phyloP scores from a whole-genome alignment of 1,140 invertebrate species.

The Rhagoletis pomonella region DNA sequence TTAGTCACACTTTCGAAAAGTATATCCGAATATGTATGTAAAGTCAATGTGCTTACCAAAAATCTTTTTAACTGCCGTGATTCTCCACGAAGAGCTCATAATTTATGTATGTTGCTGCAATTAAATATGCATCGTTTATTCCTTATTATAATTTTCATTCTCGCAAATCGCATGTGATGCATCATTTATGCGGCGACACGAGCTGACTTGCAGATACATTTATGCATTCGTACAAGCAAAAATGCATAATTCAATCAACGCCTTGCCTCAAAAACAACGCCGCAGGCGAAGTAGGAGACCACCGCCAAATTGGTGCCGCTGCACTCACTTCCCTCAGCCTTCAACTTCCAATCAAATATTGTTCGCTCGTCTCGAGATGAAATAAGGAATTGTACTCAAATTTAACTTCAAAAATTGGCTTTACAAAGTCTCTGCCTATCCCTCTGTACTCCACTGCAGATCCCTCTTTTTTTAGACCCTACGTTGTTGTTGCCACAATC shows the following conservation, averaged over 20 bases:
- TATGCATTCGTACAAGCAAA: neutral
- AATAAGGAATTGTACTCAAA: too few relatives aligned
- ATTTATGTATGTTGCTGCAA: neutral
- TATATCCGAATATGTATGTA: too few relatives aligned
- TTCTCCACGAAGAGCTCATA: neutral
- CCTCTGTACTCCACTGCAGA: neutral
- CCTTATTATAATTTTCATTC: neutral
- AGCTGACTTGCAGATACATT: neutral
- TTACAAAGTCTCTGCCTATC: neutral
- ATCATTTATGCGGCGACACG: neutral
- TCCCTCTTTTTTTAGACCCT: too few relatives aligned
- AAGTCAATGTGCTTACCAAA: neutral
- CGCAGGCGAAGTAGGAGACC: neutral
- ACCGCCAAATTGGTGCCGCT: neutral
- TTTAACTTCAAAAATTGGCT: neutral
- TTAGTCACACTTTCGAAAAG: too few relatives aligned
- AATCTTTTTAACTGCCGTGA: neutral
- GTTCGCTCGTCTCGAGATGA: neutral
- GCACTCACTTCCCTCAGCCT: too few relatives aligned
- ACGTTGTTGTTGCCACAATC: neutral
- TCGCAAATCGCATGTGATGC: neutral
- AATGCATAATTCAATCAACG: slow-evolving; percentile 18
- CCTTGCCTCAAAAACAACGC: neutral
- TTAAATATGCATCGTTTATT: slow-evolving; percentile 28
- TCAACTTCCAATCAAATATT: too few relatives aligned